A percentile compares a stretch with the other conserved stretches of the same genome.
phyloP scores from a whole-genome alignment of 1,140 invertebrate species.

The Drosophila virilis region DNA sequence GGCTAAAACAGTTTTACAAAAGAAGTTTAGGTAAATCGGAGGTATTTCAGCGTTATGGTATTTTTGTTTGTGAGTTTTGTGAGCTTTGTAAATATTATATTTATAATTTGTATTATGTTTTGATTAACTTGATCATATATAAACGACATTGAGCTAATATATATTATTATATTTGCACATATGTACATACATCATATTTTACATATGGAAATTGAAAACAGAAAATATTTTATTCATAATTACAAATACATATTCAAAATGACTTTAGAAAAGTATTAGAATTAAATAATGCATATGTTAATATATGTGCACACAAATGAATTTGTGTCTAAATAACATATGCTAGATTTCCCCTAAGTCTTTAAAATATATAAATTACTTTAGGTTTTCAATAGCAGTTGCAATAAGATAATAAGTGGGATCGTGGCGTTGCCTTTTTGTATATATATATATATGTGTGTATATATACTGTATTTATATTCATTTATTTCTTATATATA shows the following conservation, averaged over 20 bases:
- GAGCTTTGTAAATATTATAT: constrained; percentile 1
- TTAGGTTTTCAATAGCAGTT: constrained; percentile 15
- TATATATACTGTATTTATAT: not conserved
- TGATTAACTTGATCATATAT: constrained; percentile 17
- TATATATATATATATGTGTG: not conserved
- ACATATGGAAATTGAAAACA: constrained; percentile 2
- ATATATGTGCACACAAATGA: too few relatives aligned
- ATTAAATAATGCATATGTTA: not conserved
- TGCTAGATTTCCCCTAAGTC: constrained; percentile 3
- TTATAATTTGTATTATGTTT: constrained; percentile 6
- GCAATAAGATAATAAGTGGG: constrained; percentile 29
- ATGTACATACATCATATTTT: constrained; percentile 20
- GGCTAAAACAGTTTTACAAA: constrained; percentile 15
- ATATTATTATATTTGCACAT: constrained; percentile 3
- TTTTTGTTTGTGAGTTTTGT: constrained; percentile 27
- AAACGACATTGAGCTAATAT: constrained; percentile 16
- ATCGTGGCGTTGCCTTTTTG: not conserved
- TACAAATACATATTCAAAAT: constrained; percentile 27
- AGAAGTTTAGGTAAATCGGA: constrained; percentile 61
- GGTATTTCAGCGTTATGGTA: constrained; percentile 71
- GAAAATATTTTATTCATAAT: constrained; percentile 13
- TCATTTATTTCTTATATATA: constrained; percentile 6
- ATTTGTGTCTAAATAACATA: too few relatives aligned
- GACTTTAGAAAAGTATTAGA: constrained; percentile 28
- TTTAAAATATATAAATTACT: constrained; percentile 17